phyloP scores from a whole-genome alignment of 2,797 vertebrate species.

The Artibeus lituratus region DNA sequence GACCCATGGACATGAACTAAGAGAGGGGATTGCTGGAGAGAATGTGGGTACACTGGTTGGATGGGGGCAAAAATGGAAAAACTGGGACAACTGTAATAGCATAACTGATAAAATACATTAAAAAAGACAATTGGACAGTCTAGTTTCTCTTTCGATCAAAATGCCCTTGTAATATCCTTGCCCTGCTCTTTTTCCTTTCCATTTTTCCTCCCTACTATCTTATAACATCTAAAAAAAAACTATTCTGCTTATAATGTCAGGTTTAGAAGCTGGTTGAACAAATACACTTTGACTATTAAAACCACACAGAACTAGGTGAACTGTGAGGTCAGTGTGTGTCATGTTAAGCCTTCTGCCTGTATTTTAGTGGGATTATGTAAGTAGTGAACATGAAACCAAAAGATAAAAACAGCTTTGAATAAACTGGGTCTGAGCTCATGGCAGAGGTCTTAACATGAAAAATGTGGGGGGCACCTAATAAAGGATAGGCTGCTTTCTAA shows the following conservation, averaged over 20 bases:
- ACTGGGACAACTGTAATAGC: neutral
- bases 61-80: neutral
- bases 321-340: neutral
- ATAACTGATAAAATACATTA: neutral
- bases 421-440: slow-evolving; percentile 7
- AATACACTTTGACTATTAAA: neutral
- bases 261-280: neutral
- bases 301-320: slow-evolving; percentile 3
- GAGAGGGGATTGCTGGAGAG: neutral
- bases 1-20: neutral
- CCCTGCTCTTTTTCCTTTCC: neutral
- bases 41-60: neutral
- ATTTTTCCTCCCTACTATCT: neutral
- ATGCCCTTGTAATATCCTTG: neutral
- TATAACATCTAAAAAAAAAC: slow-evolving; percentile 36
- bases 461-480: neutral
- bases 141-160: neutral
- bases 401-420: slow-evolving; percentile 25
- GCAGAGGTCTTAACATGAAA: slow-evolving; percentile 6
- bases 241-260: neutral
- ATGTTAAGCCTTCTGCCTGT: neutral
- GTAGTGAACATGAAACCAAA: neutral
- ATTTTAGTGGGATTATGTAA: slow-evolving; percentile 3
- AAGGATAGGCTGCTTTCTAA: neutral
- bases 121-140: neutral